These are phyloP conservation scores for Diploscapter pachys DNA, from an alignment of 1,140 invertebrate species.

Conservation along the genomic window DNA sequence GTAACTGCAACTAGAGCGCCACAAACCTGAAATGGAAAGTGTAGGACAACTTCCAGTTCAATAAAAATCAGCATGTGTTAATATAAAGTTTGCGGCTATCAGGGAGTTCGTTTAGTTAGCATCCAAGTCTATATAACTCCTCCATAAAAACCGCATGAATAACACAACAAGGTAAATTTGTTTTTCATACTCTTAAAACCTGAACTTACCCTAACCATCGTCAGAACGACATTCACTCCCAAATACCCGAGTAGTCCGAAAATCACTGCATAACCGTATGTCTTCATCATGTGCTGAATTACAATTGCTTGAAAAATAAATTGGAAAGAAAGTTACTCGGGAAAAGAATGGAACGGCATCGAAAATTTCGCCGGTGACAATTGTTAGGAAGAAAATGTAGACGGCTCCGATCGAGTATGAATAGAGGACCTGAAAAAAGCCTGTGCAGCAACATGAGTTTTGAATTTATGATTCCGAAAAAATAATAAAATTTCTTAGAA, in stretches of 20 bases:
- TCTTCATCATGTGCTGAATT: constrained; percentile 69
- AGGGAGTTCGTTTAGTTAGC: too few relatives aligned
- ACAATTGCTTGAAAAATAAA: background rate
- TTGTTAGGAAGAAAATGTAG: constrained; percentile 76
- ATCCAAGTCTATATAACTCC: too few relatives aligned
- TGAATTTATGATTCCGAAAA: too few relatives aligned
- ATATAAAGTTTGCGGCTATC: too few relatives aligned
- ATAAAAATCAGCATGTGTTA: too few relatives aligned
- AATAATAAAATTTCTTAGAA: background rate
- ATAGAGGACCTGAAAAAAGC: constrained; percentile 70
- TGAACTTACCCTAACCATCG: constrained; percentile 69
- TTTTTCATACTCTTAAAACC: too few relatives aligned
- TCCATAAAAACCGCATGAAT: too few relatives aligned
- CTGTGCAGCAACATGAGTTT: too few relatives aligned
- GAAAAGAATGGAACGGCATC: constrained; percentile 75
- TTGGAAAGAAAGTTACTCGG: constrained; percentile 65
- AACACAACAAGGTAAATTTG: too few relatives aligned
- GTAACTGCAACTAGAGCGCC: constrained; percentile 87
- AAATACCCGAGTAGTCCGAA: constrained; percentile 85
- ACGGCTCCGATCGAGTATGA: constrained; percentile 83
- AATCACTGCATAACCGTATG: constrained; percentile 79
- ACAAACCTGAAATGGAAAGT: constrained; percentile 59
- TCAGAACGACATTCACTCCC: constrained; percentile 84
- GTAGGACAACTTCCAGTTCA: too few relatives aligned
- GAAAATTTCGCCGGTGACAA: constrained; percentile 72